Percentiles rank a stretch among this genome's conserved stretches.
Conservation (phyloP, 2,113 vertebrate genomes). For the Mormoops blainvillei region DNA sequence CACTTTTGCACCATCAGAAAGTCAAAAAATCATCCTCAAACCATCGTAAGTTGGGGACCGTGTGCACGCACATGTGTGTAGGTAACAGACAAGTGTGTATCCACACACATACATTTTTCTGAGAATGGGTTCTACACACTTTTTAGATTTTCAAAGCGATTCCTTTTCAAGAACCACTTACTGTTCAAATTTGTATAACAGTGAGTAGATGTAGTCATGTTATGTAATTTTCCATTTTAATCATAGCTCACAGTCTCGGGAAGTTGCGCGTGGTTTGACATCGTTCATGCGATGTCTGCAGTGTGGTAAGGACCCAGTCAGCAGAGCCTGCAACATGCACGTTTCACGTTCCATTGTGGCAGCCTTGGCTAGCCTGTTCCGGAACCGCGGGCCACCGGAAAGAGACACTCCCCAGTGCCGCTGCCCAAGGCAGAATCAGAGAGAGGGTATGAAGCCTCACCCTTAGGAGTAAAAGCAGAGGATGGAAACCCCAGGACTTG, state of each 20-base stretch:
- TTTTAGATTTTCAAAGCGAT: neutral
- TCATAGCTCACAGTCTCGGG: neutral
- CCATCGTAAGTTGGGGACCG: neutral
- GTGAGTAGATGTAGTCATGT: neutral
- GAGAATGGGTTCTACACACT: neutral
- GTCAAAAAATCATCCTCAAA: neutral
- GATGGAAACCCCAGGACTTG: neutral
- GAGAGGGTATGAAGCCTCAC: neutral
- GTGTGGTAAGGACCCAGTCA: neutral
- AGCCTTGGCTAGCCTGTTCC: neutral
- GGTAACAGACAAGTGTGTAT: neutral
- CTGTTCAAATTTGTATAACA: neutral
- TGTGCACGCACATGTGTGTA: neutral
- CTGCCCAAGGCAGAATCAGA: neutral
- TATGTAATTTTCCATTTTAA: neutral
- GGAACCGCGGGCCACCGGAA: neutral
- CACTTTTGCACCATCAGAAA: neutral
- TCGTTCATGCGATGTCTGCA: neutral
- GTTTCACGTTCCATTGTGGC: neutral
- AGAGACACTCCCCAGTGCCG: neutral
- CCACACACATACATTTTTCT: neutral
- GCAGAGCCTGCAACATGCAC: neutral
- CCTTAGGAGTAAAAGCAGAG: neutral
- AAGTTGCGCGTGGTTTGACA: neutral
- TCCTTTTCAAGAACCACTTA: neutral